phyloP scores from a whole-genome alignment of 2,113 vertebrate genomes.

The Entomyzon cyanotis region DNA sequence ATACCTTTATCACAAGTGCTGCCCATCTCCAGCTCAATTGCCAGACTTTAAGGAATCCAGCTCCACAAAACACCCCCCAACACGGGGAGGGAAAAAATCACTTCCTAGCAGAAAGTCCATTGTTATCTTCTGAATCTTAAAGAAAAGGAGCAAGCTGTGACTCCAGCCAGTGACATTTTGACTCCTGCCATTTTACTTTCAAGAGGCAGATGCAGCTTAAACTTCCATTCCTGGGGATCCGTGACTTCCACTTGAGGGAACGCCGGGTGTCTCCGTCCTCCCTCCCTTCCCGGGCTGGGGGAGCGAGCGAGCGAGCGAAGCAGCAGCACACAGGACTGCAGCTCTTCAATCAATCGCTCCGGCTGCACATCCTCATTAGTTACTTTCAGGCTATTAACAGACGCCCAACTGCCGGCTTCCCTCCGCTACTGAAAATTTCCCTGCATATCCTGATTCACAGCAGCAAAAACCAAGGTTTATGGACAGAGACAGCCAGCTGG shows the following conservation, averaged over 20 bases:
- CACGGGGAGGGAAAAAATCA: constrained; percentile 56
- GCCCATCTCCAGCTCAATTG: constrained; percentile 87
- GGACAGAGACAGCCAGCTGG: constrained; percentile 48
- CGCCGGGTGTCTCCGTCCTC: constrained; percentile 54
- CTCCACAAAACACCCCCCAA: constrained; percentile 68
- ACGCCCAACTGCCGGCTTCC: constrained; percentile 60
- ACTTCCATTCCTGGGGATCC: constrained; percentile 74
- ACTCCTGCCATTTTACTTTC: constrained; percentile 62
- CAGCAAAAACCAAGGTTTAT: constrained; percentile 27
- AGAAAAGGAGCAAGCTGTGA: constrained; percentile 52
- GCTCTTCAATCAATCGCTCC: constrained; percentile 89
- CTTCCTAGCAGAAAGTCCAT: constrained; percentile 74
- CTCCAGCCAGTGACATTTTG: constrained; percentile 70
- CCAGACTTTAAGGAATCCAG: constrained; percentile 74
- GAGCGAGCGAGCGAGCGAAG: constrained; percentile 11
- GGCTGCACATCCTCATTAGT: constrained; percentile 85
- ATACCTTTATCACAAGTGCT: constrained; percentile 97
- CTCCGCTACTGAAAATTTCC: constrained; percentile 53
- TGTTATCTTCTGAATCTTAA: constrained; percentile 69
- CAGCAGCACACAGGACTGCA: constrained; percentile 79
- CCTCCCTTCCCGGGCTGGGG: constrained; percentile 71
- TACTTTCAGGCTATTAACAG: constrained; percentile 82
- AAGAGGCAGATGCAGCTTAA: constrained; percentile 64
- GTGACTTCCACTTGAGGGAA: constrained; percentile 66
- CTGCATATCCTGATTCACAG: constrained; percentile 43